These are phyloP conservation scores for Hyppa rectilinea DNA, from an alignment of 2,888 invertebrate genomes.

Conservation along the genomic window DNA sequence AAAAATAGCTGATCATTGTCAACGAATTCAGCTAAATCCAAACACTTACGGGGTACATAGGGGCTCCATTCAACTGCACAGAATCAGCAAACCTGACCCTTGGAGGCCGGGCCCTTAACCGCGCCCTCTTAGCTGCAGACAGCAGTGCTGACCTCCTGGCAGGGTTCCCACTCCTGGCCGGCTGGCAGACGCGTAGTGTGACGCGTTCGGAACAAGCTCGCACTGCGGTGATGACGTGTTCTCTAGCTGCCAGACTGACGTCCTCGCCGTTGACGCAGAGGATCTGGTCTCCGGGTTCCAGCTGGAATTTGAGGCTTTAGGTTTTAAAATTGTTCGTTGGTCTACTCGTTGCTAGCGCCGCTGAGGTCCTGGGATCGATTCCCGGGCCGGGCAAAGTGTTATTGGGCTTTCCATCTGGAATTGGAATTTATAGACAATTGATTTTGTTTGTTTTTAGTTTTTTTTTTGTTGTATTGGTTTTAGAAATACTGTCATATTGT, in stretches of 20 bases:
- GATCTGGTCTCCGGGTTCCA: constrained; percentile 97
- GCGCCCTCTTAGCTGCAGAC: constrained; percentile 96
- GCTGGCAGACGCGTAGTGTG: constrained; percentile 95
- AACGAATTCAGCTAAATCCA: too few relatives aligned
- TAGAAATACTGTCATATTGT: too few relatives aligned
- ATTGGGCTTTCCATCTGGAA: too few relatives aligned
- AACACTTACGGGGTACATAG: constrained; percentile 94
- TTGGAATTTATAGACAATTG: too few relatives aligned
- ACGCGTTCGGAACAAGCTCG: constrained; percentile 95
- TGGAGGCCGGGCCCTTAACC: constrained; percentile 95
- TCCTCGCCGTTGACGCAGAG: constrained; percentile 97
- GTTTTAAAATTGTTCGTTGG: too few relatives aligned
- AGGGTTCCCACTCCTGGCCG: constrained; percentile 90
- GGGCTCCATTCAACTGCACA: constrained; percentile 96
- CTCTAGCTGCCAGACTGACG: constrained; percentile 95
- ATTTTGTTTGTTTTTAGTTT: too few relatives aligned
- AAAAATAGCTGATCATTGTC: too few relatives aligned
- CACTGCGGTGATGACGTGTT: constrained; percentile 97
- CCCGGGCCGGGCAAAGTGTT: too few relatives aligned
- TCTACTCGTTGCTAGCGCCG: too few relatives aligned
- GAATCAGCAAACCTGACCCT: constrained; percentile 97
- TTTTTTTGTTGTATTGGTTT: too few relatives aligned
- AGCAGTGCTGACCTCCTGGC: constrained; percentile 95
- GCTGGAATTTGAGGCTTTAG: constrained; percentile 85
- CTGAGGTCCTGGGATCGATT: too few relatives aligned